phyloP scores from a whole-genome alignment of 2,113 vertebrate species.

The human region DNA sequence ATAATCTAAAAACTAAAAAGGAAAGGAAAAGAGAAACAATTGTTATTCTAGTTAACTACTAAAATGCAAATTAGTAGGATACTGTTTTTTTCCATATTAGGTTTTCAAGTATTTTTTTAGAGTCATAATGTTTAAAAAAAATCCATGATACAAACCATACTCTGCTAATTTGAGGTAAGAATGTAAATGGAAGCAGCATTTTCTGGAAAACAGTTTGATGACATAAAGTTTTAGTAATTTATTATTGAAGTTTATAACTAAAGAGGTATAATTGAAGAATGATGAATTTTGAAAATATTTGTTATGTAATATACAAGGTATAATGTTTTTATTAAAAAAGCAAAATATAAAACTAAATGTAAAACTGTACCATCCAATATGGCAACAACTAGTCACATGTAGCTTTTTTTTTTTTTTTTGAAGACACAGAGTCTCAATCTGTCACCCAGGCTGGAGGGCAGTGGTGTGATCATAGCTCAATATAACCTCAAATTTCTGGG shows the following conservation, averaged over 20 bases:
- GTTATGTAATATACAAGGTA: not conserved
- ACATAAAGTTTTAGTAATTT: not conserved
- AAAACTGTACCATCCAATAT: not conserved
- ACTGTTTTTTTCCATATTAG: not conserved
- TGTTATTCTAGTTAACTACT: not conserved
- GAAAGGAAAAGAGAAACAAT: not conserved
- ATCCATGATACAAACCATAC: not conserved
- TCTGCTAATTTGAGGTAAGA: not conserved
- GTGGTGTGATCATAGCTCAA: not conserved
- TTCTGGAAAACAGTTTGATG: not conserved
- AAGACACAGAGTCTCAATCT: no score
- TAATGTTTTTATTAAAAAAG: not conserved
- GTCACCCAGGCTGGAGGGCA: no score
- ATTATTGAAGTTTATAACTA: not conserved
- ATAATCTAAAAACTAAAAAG: not conserved
- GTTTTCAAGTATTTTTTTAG: not conserved
- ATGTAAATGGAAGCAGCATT: not conserved
- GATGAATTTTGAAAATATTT: slow-evolving; percentile 19
- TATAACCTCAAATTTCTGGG: no score
- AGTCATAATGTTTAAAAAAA: not conserved
- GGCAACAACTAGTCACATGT: not conserved
- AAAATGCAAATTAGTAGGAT: not conserved
- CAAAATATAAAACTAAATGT: not conserved
- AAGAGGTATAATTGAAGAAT: not conserved
- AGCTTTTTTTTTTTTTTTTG: not conserved